Base-by-base conservation (phyloP, 2,888 invertebrate genomes). In the Flabesymbios commensalis region DNA sequence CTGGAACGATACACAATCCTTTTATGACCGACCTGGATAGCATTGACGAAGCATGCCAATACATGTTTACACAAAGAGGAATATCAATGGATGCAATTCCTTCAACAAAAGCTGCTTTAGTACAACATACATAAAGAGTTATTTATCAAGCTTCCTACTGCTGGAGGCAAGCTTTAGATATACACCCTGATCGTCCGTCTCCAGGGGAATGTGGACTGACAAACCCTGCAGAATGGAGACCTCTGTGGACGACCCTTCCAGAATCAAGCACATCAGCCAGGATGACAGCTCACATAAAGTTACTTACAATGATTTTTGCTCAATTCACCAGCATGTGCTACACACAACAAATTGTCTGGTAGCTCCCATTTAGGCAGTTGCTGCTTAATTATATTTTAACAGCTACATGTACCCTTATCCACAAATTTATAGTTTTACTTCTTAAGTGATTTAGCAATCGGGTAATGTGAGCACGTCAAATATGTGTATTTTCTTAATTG, bases 1-100 rank as follows among this genome's bases (percentile, higher is more conserved):
- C 42, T 71, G 17, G 72, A 71, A 39, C 32, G 61, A 22, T 70
- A 60, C 59, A 63, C 65, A 14, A 58, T 70, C 17, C 52, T 73
- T 26, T 31, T 72, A 42, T 73, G 29, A 62, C 58, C 39, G 43
- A 43, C 17, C 36, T 47, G n/a, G 26, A 22, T 22, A 22, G 29
- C 31, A 55, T 69, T 17, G 63, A 71, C 59, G 55, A 54, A 24
- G 69, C 67, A 22, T 47, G 67, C 42, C 45, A 49, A 36, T 36
- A 65, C 5, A 39, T 70, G 51, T 72, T 69, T 48, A 48, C 63
- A 22, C 41, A 52, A 48, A 58, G 53, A 51, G 52, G 48, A 3
- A 32, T 52, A 28, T 4, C 36, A 42, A 41, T 65, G 43, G 59
- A 69, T 4, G 43, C 48, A 1, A 61, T 72, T 19, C 68, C 66